Base-by-base conservation (phyloP, 2,113 vertebrate species). In the Pluvialis apricaria region DNA sequence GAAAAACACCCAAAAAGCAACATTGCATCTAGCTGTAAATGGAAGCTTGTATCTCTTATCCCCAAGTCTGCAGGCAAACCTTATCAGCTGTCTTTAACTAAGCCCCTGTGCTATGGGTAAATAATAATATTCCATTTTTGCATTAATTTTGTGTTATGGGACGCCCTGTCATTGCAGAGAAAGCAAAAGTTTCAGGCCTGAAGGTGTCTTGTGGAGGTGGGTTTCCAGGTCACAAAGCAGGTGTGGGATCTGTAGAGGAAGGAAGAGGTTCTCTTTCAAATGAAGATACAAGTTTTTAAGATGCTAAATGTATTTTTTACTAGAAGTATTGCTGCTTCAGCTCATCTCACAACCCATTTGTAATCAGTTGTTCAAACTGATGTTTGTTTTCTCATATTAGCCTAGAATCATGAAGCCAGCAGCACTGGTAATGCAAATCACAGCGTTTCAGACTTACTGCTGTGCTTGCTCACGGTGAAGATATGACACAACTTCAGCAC, bases 131-230 rank as follows among this genome's bases (percentile, higher is more conserved):
- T 36, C 34, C 13, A 25, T 19, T 83, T 81, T 28, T 73, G 28
- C 10, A 10, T 66, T 69, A 24, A 54, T 83, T 66, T 77, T 1
- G 0, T 55, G 29, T 80, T 68, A 28, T 10, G 31, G 21, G 57
- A 58, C 32, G 42, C 58, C 10, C 52, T 82, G 21, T 49, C 26
- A 14, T 8, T 82, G 24, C 65, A 75, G 65, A 69, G 61, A 57
- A 89, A 21, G 57, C 31, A 42, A 6, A 79, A 55, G 57, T 79
- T 70, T 69, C 42, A 55, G 52, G 28, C 31, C 45, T 36, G 49
- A 6, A 51, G 49, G 7, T 60, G 26, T 54, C 2, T 0, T 0
- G 0, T 44, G 47, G 45, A 75, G 52, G 3, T 75, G 45, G 34
- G 6, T 58, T 87, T 68, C 38, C 62, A 79, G 85, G 71, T 38